Evolutionary conservation across 2,113 vertebrate species (phyloP).

Genomic region (Ploceus nigricollis): DNA sequence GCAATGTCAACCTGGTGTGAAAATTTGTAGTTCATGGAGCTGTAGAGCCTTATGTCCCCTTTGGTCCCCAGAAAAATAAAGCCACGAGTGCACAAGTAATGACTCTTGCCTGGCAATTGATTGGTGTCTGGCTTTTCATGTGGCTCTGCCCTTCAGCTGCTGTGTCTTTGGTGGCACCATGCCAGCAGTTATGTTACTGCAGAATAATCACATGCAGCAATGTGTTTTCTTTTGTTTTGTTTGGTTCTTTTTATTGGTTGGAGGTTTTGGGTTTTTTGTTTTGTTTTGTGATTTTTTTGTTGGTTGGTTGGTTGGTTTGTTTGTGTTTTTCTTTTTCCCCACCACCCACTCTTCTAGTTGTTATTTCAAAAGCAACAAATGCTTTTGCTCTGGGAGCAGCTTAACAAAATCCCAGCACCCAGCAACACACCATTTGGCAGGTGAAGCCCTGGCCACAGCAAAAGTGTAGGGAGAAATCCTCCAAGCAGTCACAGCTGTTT

Average conservation of each 20-base stretch:
- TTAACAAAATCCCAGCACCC: not conserved
- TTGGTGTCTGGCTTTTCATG: not conserved
- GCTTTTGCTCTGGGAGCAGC: not conserved
- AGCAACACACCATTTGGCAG: not conserved
- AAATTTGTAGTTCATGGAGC: not conserved
- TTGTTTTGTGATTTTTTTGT: not conserved
- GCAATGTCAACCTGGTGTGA: not conserved
- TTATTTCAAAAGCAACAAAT: not conserved
- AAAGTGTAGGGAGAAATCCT: not conserved
- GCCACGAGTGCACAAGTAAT: accelerated
- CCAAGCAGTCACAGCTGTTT: not conserved
- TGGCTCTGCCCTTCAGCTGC: not conserved
- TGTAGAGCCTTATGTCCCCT: not conserved
- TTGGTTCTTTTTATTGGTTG: not conserved
- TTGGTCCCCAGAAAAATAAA: not conserved
- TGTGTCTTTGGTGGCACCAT: not conserved
- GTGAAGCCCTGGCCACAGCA: not conserved
- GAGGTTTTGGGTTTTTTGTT: not conserved
- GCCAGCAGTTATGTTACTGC: not conserved
- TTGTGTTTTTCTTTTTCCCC: not conserved
- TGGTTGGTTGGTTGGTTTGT: not conserved
- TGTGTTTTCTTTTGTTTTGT: not conserved
- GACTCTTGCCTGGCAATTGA: not conserved
- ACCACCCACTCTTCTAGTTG: not conserved
- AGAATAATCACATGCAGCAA: not conserved